These are phyloP conservation scores for Drosophila barbarae DNA, from an alignment of 2,888 invertebrate genomes.

Conservation along the genomic window DNA sequence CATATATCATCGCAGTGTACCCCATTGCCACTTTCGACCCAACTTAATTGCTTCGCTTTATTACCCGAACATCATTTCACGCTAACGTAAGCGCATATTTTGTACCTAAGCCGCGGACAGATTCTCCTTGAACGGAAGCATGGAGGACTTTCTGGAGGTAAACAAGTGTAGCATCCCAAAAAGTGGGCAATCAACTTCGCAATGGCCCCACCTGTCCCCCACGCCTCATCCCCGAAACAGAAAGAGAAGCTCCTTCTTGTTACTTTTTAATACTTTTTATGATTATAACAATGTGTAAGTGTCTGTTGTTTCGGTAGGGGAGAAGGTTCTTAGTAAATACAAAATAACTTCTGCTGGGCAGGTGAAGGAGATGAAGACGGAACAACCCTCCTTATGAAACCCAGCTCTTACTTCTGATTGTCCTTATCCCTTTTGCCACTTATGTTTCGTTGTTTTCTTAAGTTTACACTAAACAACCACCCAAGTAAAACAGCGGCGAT, in stretches of 20 bases:
- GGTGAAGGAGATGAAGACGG: constrained; percentile 8
- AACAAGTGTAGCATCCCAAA: constrained; percentile 66
- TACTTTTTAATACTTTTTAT: constrained; percentile 71
- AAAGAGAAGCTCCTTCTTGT: constrained; percentile 39
- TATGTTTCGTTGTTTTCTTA: constrained; percentile 57
- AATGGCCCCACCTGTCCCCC: constrained; percentile 61
- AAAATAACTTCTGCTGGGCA: constrained; percentile 59
- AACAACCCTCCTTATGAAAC: constrained; percentile 57
- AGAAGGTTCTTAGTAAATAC: constrained; percentile 55
- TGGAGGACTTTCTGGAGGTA: constrained; percentile 53
- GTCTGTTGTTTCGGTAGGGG: constrained; percentile 13
- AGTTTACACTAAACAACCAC: constrained; percentile 58
- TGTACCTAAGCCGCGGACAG: constrained; percentile 63
- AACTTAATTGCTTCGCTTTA: constrained; percentile 49
- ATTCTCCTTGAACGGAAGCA: constrained; percentile 35
- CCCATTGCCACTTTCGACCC: constrained; percentile 16
- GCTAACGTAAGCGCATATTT: constrained; percentile 72
- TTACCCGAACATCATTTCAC: constrained; percentile 71
- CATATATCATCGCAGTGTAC: constrained; percentile 33
- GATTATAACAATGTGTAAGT: constrained; percentile 71
- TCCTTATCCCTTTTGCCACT: constrained; percentile 54
- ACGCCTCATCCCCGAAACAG: not conserved
- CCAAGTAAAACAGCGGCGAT: constrained; percentile 11
- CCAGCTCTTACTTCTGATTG: constrained; percentile 8
- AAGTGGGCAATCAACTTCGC: constrained; percentile 73